phyloP scores from a whole-genome alignment of 1,140 invertebrate genomes.

The Leguminivora glycinivorella region DNA sequence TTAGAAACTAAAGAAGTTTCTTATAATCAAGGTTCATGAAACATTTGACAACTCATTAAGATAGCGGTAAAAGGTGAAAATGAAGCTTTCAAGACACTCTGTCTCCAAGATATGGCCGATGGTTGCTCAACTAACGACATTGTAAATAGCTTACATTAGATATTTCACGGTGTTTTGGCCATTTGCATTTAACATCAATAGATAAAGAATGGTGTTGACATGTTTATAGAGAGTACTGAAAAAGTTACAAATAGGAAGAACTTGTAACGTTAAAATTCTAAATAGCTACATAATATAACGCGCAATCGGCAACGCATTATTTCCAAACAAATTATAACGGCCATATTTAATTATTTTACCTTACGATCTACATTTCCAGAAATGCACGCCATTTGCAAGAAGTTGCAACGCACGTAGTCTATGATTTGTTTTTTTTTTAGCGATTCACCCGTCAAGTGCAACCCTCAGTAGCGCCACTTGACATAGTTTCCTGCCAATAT shows the following conservation, averaged over 20 bases:
- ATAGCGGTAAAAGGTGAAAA: conserved; percentile 25
- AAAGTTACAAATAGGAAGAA: background rate
- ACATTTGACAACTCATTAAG: conserved; percentile 27
- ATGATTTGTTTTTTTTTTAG: conserved; percentile 17
- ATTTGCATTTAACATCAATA: conserved; percentile 34
- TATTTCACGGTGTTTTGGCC: conserved; percentile 21
- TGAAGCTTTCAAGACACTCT: conserved; percentile 28
- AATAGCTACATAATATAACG: too few relatives aligned
- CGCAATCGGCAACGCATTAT: too few relatives aligned
- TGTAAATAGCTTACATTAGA: conserved; percentile 29
- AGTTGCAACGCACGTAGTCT: background rate
- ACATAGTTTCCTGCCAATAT: conserved; percentile 40
- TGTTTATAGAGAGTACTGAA: background rate
- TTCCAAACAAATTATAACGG: background rate
- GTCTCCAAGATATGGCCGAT: conserved; percentile 10
- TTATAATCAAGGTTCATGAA: conserved; percentile 23
- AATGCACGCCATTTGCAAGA: background rate
- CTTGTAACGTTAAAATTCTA: background rate
- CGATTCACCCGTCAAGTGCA: conserved; percentile 21
- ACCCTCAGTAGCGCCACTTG: conserved; percentile 39
- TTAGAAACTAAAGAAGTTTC: background rate
- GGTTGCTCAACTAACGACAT: conserved; percentile 31
- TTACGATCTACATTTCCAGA: background rate
- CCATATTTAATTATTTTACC: background rate
- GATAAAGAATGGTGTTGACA: background rate